Percentiles rank a stretch among this genome's conserved stretches.
Conservation (phyloP, 1,140 invertebrate genomes). For the Grapholita molesta region DNA sequence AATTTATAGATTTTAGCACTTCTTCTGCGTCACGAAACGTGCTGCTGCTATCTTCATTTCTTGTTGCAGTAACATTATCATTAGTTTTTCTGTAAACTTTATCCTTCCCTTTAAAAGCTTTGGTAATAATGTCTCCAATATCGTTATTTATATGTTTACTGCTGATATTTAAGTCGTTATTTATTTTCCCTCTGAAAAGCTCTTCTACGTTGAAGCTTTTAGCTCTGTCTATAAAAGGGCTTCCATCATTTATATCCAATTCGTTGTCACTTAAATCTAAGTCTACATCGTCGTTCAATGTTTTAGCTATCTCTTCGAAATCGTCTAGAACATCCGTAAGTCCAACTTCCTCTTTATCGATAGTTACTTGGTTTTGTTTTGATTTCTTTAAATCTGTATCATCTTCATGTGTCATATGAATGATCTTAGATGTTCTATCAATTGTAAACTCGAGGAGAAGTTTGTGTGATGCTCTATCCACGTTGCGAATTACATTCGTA, state of each 20-base stretch:
- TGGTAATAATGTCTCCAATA: neutral
- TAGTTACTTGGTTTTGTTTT: neutral
- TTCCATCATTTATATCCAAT: neutral
- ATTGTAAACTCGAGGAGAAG: conserved; percentile 1
- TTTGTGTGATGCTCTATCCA: neutral
- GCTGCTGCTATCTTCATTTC: neutral
- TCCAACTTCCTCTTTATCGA: neutral
- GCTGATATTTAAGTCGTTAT: neutral
- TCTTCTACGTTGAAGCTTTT: neutral
- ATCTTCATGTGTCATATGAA: neutral
- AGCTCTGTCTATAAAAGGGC: neutral
- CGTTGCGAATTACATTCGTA: neutral
- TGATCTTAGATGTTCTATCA: neutral
- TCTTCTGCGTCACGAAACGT: neutral
- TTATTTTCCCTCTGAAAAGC: neutral
- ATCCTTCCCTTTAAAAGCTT: neutral
- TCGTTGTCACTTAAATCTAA: conserved; percentile 1
- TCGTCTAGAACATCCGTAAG: neutral
- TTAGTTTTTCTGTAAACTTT: neutral
- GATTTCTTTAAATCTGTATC: neutral
- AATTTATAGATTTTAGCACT: neutral
- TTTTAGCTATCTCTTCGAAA: neutral
- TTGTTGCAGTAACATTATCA: neutral
- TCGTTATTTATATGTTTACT: neutral
- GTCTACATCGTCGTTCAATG: neutral